Evolutionary conservation across 2,113 vertebrate species (phyloP).

Genomic region (Corvus hawaiiensis): DNA sequence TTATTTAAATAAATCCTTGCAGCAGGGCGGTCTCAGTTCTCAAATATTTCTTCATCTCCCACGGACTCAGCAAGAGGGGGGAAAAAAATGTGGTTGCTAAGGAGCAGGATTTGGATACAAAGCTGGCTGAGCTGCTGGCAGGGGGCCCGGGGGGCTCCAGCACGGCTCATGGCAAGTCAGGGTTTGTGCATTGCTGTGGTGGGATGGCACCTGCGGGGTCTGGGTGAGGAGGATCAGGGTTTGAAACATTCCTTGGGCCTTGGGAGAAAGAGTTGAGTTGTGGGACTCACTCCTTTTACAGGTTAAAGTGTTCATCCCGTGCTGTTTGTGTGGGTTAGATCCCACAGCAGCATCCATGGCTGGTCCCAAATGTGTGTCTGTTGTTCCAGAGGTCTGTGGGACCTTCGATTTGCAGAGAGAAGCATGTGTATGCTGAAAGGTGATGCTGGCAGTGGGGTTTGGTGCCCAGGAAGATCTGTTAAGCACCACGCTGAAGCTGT

Average conservation of each 20-base stretch:
- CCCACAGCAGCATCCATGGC: not conserved
- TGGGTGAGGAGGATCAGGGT: not conserved
- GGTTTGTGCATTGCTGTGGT: not conserved
- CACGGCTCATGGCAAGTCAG: not conserved
- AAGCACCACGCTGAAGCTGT: accelerated
- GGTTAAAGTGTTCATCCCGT: not conserved
- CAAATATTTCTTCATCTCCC: conserved; percentile 46
- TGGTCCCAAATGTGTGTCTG: accelerated
- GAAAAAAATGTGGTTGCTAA: conserved; percentile 47
- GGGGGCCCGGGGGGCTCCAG: conserved; percentile 2
- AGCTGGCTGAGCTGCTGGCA: not conserved
- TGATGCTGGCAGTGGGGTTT: not conserved
- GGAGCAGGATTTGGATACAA: conserved; percentile 55
- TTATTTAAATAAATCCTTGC: not conserved
- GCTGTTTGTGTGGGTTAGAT: not conserved
- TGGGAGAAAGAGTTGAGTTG: not conserved
- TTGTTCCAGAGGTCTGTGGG: not conserved
- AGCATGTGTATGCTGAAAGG: not conserved
- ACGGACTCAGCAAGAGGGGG: not conserved
- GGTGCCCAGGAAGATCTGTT: not conserved
- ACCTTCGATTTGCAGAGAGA: not conserved
- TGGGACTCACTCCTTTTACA: accelerated
- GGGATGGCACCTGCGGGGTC: not conserved
- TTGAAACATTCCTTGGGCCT: not conserved
- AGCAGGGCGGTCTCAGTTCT: not conserved